Evolutionary conservation across 2,797 vertebrate genomes (phyloP).

Genomic region (Prunella strophiata): DNA sequence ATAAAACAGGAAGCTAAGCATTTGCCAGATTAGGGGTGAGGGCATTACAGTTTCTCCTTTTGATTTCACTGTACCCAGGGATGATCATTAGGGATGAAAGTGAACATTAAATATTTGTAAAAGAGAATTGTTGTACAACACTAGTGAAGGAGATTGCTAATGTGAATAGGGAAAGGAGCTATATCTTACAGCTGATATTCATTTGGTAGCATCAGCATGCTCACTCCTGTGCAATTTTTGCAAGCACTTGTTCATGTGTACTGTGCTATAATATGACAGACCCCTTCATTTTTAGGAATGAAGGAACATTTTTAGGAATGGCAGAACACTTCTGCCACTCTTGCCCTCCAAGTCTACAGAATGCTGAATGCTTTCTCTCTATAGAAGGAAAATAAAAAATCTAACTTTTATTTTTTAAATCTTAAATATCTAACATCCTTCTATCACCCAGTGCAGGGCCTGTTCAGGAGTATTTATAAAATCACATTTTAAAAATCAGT

Average conservation of each 20-base stretch:
- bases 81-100: slow-evolving; percentile 11
- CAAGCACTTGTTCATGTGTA: background rate
- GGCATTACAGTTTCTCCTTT: background rate
- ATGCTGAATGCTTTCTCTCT: background rate
- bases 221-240: background rate
- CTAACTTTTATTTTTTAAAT: background rate
- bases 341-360: background rate
- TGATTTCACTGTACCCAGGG: background rate
- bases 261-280: background rate
- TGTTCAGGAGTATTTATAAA: background rate
- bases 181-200: background rate
- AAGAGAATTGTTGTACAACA: slow-evolving; percentile 39
- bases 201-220: background rate
- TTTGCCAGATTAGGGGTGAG: background rate
- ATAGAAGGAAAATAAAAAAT: background rate
- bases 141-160: background rate
- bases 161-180: background rate
- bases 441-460: background rate
- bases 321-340: background rate
- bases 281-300: background rate
- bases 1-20: slow-evolving; percentile 22
- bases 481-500: background rate
- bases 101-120: slow-evolving; percentile 10
- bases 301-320: no score
- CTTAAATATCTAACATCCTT: background rate